Evolutionary conservation across 2,113 vertebrate species (phyloP).

Genomic region (Lynx canadensis): DNA sequence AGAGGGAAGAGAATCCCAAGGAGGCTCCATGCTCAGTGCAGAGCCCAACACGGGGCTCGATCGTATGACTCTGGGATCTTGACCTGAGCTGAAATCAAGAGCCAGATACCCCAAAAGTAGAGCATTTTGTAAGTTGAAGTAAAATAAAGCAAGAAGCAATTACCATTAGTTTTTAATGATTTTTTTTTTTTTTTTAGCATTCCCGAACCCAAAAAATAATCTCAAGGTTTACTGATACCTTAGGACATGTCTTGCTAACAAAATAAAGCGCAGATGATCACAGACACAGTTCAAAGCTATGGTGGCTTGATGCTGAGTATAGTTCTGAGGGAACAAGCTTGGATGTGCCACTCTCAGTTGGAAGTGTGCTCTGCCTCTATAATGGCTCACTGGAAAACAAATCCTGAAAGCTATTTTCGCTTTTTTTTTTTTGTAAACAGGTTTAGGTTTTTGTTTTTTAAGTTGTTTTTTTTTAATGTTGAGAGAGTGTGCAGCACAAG

Average conservation of each 20-base stretch:
- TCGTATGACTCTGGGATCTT: too few species aligned
- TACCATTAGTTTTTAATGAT: not conserved
- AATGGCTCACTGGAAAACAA: not conserved
- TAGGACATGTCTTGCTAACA: not conserved
- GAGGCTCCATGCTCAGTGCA: too few species aligned
- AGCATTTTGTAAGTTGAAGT: not conserved
- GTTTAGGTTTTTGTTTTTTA: too few species aligned
- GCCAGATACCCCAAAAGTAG: not conserved
- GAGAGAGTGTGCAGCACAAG: too few species aligned
- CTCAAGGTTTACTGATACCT: not conserved
- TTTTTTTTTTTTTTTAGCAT: not conserved
- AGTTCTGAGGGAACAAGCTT: not conserved
- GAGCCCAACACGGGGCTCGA: too few species aligned
- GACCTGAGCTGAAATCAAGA: too few species aligned
- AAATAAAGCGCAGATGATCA: not conserved
- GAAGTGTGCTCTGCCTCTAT: not conserved
- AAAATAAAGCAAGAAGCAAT: not conserved
- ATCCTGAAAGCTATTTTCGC: not conserved
- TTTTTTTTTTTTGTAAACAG: not conserved
- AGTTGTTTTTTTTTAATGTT: too few species aligned
- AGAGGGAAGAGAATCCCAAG: too few species aligned
- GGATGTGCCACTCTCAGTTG: not conserved
- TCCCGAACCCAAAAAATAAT: not conserved
- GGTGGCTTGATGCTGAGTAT: not conserved
- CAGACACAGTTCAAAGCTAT: not conserved